These are phyloP conservation scores for Notospermus geniculatus DNA, from an alignment of 1,140 invertebrate species.

Conservation along the genomic window DNA sequence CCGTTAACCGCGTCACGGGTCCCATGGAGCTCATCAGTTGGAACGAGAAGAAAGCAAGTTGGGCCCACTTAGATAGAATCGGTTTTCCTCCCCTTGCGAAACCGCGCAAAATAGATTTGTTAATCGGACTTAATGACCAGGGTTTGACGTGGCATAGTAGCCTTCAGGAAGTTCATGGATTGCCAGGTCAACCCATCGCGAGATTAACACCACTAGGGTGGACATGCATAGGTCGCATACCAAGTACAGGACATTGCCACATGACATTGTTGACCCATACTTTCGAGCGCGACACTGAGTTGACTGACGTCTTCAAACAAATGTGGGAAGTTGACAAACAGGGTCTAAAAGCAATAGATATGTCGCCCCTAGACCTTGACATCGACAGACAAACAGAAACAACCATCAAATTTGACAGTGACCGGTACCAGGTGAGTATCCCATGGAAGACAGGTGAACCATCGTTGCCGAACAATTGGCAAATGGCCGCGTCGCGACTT, in stretches of 20 bases:
- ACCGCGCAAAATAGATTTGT: not conserved
- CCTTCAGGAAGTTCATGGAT: not conserved
- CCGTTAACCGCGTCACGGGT: not conserved
- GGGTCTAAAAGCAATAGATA: not conserved
- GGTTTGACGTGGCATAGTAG: not conserved
- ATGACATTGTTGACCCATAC: not conserved
- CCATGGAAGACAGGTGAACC: constrained; percentile 17
- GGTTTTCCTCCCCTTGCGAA: not conserved
- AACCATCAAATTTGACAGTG: not conserved
- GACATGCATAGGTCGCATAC: constrained; percentile 13
- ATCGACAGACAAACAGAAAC: not conserved
- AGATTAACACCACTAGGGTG: constrained; percentile 16
- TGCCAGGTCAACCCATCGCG: too few relatives aligned
- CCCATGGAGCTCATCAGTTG: not conserved
- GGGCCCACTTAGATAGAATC: not conserved
- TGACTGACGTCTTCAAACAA: too few relatives aligned
- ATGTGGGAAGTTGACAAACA: too few relatives aligned
- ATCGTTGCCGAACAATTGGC: not conserved
- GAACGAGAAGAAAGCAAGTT: not conserved
- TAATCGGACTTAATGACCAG: not conserved
- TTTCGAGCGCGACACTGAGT: not conserved
- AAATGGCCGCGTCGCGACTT: not conserved
- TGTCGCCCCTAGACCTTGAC: not conserved
- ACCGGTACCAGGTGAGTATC: constrained; percentile 13
- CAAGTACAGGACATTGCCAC: too few relatives aligned